These are phyloP conservation scores for Thyatira batis DNA, from an alignment of 2,888 invertebrate species.

Conservation along the genomic window DNA sequence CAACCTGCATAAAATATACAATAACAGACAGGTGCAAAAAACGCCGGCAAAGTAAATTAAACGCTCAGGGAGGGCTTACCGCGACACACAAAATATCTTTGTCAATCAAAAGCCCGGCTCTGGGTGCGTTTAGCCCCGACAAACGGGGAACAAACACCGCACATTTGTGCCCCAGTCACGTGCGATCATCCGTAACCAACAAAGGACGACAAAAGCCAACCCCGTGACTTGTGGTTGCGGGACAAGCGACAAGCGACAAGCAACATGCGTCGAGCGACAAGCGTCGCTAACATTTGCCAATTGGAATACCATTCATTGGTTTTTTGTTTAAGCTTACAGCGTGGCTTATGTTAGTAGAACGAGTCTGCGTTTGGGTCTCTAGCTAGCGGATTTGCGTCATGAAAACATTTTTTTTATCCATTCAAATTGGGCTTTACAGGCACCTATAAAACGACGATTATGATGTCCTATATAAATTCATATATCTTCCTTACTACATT, in stretches of 20 bases:
- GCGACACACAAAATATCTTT: slow-evolving; percentile 52
- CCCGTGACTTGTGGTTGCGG: slow-evolving; percentile 20
- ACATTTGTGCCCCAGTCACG: slow-evolving; percentile 69
- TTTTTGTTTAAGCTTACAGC: too few species aligned
- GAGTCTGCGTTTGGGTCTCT: slow-evolving; percentile 17
- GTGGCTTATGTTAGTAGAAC: too few species aligned
- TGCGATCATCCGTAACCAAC: slow-evolving; percentile 69
- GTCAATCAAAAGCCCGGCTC: slow-evolving; percentile 63
- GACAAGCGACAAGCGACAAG: slow-evolving; percentile 19
- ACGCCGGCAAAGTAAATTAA: neutral
- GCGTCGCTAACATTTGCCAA: too few species aligned
- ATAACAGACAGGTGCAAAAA: neutral
- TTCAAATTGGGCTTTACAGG: too few species aligned
- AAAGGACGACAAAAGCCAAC: slow-evolving; percentile 50
- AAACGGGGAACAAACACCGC: slow-evolving; percentile 56
- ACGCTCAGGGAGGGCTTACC: slow-evolving; percentile 22
- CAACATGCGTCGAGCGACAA: too few species aligned
- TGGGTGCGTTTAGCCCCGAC: slow-evolving; percentile 47
- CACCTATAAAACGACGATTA: too few species aligned
- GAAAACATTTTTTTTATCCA: too few species aligned
- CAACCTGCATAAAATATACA: neutral
- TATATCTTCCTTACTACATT: too few species aligned
- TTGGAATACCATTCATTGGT: too few species aligned
- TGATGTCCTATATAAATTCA: too few species aligned
- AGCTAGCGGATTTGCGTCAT: slow-evolving; percentile 9